Base-by-base conservation (phyloP, 2,113 vertebrate genomes). In the Speoplatyrhinus poulsoni region DNA sequence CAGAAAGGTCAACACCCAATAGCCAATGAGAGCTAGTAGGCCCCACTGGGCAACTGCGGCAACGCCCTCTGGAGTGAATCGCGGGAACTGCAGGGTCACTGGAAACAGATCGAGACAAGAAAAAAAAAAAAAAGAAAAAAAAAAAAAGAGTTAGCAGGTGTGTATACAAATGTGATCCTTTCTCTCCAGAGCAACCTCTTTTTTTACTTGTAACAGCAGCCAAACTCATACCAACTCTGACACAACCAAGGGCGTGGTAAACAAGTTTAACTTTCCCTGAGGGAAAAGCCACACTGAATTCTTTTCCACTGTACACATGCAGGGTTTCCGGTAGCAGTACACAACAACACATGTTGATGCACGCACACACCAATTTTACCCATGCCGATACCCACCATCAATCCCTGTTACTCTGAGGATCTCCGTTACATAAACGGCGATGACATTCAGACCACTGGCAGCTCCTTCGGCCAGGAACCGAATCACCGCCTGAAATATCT, bases 391-490 rank as follows among this genome's bases (percentile, higher is more conserved):
- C 92, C 72, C 75, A 92, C 92, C 89, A 11, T 89, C 85, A 9
- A 91, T 76, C 76, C 92, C 92, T 3, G 86, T 91, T 54, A 89
- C 92, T 70, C 91, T 77, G 70, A 92, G 89, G 70, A 93, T 91
- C 85, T 92, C 92, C 5, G 89, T 81, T 67, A 92, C 77, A 41
- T 92, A 93, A 33, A 92, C 92, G 5, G 89, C 90, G 8, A 93
- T 92, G 81, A 93, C 92, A 2, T 93, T 93, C 56, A 93, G 88
- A 75, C 92, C 92, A 12, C 90, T 92, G 65, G 92, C 91, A 48
- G 89, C 91, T 47, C 92, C 92, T 73, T 93, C 91, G 15, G 92
- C 90, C 62, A 93, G 58, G 80, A 90, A 90, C 56, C 80, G 76
- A 76, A 93, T 87, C 68, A 86, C 82, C 70, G 78, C 92, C 68